Percentiles rank a stretch among this genome's conserved stretches.
phyloP scores from a whole-genome alignment of 2,797 vertebrate species.

The Onychomys arenicola region DNA sequence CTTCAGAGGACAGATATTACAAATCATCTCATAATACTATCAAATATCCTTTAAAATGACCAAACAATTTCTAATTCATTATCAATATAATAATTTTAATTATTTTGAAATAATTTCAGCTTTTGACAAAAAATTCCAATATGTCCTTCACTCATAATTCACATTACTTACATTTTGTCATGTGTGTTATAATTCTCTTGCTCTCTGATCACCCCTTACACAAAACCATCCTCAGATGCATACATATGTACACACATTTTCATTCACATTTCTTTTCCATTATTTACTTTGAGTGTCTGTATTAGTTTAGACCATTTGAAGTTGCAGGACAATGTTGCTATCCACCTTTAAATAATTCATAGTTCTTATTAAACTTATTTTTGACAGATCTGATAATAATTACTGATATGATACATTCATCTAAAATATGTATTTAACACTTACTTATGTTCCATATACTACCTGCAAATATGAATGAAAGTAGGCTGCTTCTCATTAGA shows the following conservation, averaged over 20 bases:
- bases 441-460: background rate
- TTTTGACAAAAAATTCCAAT: conserved; percentile 16
- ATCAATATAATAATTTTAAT: background rate
- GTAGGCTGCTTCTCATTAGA: background rate
- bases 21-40: background rate
- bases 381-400: background rate
- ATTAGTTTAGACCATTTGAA: background rate
- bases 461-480: background rate
- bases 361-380: background rate
- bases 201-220: background rate
- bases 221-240: background rate
- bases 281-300: background rate
- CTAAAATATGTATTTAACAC: background rate
- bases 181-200: background rate
- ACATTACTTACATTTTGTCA: background rate
- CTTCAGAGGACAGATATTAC: background rate
- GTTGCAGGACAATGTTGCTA: background rate
- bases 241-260: background rate
- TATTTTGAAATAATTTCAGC: conserved; percentile 37
- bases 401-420: background rate
- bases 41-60: background rate
- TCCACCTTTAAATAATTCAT: background rate
- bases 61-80: background rate
- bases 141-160: background rate
- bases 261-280: background rate